These are phyloP conservation scores for Myanophis thanlyinensis DNA, from an alignment of 2,113 vertebrate genomes.

Conservation along the genomic window DNA sequence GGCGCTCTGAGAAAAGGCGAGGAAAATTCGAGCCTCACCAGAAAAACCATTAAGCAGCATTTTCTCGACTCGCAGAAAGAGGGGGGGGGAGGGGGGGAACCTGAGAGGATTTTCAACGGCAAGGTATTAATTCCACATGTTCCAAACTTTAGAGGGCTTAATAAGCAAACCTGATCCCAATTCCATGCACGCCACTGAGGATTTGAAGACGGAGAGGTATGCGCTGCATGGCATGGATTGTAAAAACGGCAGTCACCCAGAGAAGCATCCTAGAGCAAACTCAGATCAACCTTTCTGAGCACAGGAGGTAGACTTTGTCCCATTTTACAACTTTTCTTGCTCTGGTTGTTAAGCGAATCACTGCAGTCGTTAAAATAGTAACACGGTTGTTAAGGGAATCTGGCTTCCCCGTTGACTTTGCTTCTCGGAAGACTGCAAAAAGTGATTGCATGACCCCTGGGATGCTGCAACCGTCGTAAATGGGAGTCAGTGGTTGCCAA, in stretches of 20 bases:
- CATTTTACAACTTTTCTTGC: not conserved
- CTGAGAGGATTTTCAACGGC: not conserved
- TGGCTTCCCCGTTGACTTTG: not conserved
- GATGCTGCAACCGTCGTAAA: not conserved
- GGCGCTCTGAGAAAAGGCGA: not conserved
- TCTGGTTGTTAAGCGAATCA: not conserved
- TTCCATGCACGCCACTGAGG: not conserved
- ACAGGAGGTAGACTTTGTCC: not conserved
- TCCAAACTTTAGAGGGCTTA: not conserved
- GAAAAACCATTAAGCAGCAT: not conserved
- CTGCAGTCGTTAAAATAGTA: not conserved
- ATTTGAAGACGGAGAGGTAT: not conserved
- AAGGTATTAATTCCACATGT: not conserved
- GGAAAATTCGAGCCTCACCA: not conserved
- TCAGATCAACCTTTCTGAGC: not conserved
- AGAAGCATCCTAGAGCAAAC: not conserved
- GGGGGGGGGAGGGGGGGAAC: too few relatives aligned
- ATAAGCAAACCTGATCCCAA: not conserved
- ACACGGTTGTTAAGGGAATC: not conserved
- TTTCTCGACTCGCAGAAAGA: not conserved
- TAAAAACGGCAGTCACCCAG: not conserved
- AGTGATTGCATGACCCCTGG: not conserved
- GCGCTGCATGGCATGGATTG: not conserved
- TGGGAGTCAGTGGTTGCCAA: not conserved
- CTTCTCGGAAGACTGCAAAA: not conserved